Evolutionary conservation across 2,113 vertebrate genomes (phyloP).

Genomic region (Chiloscyllium plagiosum): DNA sequence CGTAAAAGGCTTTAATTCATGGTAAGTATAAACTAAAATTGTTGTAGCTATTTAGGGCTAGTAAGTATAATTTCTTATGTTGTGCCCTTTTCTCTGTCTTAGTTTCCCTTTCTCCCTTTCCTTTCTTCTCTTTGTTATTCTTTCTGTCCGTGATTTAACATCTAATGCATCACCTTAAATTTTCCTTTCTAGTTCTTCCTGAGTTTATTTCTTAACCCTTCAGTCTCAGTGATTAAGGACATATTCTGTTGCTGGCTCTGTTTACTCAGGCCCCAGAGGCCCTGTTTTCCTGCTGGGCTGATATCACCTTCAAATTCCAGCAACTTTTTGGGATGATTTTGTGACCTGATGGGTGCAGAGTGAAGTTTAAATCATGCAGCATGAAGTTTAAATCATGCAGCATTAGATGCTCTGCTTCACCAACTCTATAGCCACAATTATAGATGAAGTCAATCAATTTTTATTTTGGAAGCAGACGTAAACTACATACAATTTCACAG

Average conservation of each 20-base stretch:
- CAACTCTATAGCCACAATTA: background rate
- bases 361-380: background rate
- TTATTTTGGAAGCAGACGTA: background rate
- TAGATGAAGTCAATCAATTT: background rate
- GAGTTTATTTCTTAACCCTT: no score
- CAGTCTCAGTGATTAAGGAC: background rate
- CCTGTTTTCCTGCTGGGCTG: background rate
- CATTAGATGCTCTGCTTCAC: background rate
- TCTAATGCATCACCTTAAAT: background rate
- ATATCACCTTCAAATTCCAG: background rate
- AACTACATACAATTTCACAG: background rate
- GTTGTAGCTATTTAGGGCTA: no score
- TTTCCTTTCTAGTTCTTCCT: background rate
- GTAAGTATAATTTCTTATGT: no score
- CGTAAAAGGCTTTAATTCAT: no score
- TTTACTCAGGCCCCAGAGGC: no score
- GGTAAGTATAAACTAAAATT: no score
- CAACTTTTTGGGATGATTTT: background rate
- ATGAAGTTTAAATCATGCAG: background rate
- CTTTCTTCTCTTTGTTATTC: background rate
- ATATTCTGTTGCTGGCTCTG: background rate
- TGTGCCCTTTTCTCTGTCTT: no score
- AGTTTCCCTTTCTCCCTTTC: background rate
- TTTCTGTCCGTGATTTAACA: background rate
- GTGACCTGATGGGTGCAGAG: background rate